Conservation (phyloP, 2,888 invertebrate genomes). For the Auanema sp. region DNA sequence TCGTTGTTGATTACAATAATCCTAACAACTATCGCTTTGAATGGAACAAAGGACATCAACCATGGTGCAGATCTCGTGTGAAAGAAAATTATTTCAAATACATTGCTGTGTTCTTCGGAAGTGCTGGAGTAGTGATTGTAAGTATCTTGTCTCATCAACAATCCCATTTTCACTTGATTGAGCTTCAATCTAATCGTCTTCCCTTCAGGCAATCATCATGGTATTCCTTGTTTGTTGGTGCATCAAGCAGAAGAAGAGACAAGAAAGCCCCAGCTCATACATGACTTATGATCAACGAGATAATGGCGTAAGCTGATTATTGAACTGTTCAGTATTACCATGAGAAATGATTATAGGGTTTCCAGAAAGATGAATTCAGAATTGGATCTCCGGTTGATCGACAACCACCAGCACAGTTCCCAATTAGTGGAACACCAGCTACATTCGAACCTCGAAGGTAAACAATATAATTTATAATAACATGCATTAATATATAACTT, state of each 20-base stretch:
- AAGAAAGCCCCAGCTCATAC: slow-evolving; percentile 16
- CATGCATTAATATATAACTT: neutral
- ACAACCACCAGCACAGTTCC: slow-evolving; percentile 7
- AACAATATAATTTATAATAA: neutral
- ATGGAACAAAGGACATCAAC: slow-evolving; percentile 62
- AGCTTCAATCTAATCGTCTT: neutral
- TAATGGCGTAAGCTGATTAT: neutral
- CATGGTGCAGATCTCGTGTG: slow-evolving; percentile 63
- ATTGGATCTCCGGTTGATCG: slow-evolving; percentile 18
- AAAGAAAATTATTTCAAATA: slow-evolving; percentile 63
- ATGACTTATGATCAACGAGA: neutral
- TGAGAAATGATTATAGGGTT: slow-evolving; percentile 13
- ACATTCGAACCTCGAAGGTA: slow-evolving; percentile 14
- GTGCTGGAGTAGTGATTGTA: slow-evolving; percentile 42
- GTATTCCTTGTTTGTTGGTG: slow-evolving; percentile 52
- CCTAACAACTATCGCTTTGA: slow-evolving; percentile 60
- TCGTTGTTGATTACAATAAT: slow-evolving; percentile 57
- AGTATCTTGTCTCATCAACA: slow-evolving; percentile 1
- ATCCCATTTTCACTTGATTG: neutral
- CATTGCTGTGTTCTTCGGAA: slow-evolving; percentile 56
- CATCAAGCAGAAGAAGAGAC: slow-evolving; percentile 39
- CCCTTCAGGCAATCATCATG: slow-evolving; percentile 30
- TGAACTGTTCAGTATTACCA: no score
- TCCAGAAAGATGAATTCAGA: slow-evolving; percentile 19
- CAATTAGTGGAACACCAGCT: slow-evolving; percentile 13